These are phyloP conservation scores for Cheilosia vulpina DNA, from an alignment of 2,888 invertebrate genomes.

Conservation along the genomic window DNA sequence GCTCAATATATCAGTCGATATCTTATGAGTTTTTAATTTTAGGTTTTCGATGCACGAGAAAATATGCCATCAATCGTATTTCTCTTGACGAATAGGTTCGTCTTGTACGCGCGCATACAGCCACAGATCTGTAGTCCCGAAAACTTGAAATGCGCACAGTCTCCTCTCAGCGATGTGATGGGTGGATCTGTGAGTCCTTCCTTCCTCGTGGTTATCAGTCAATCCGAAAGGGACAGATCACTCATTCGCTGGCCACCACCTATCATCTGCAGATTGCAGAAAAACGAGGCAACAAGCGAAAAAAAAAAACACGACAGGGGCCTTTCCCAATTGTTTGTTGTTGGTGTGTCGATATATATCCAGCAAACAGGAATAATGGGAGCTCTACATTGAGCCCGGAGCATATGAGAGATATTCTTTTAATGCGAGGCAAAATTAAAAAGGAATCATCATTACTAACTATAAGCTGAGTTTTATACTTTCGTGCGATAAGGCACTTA, in stretches of 20 bases:
- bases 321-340: constrained; percentile 22
- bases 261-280: constrained; percentile 64
- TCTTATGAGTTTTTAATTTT: constrained; percentile 84
- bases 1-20: constrained; percentile 84
- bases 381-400: constrained; percentile 63
- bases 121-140: constrained; percentile 61
- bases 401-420: constrained; percentile 59
- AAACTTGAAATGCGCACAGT: constrained; percentile 52
- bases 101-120: constrained; percentile 53
- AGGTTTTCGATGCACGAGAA: constrained; percentile 79
- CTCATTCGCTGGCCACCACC: constrained; percentile 69
- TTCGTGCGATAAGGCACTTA: constrained; percentile 66
- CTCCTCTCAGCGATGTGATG: constrained; percentile 12
- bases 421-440: constrained; percentile 73
- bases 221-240: constrained; percentile 72
- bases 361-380: constrained; percentile 53
- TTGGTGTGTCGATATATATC: constrained; percentile 63
- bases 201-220: constrained; percentile 66
- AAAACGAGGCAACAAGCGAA: constrained; percentile 2
- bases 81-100: constrained; percentile 72
- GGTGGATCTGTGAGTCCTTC: constrained; percentile 64
- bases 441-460: constrained; percentile 74
- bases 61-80: constrained; percentile 82
- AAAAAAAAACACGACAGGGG: constrained; percentile 19
- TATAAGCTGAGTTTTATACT: constrained; percentile 34